Base-by-base conservation (phyloP, 2,797 vertebrate species). In the Odontamblyopus rebecca region DNA sequence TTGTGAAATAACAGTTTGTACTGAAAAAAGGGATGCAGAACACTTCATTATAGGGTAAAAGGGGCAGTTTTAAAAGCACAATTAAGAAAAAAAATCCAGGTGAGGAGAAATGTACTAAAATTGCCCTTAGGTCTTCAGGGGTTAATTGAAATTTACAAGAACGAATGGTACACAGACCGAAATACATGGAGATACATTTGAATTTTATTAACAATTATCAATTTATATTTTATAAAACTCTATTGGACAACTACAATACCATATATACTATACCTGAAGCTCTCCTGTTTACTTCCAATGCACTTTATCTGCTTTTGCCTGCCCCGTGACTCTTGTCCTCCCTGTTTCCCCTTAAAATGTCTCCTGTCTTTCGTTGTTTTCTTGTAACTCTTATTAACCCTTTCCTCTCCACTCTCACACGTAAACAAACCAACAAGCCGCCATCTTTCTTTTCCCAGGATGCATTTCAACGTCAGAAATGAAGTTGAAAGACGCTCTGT, bases 401-500 rank as follows among this genome's bases (percentile, higher is more conserved):
- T 71, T 30, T 27, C 12, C 27, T 38, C 48, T 75, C 77, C 82
- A 76, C 82, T 64, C 70, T 75, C 75, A 71, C 82, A 74, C 62
- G 71, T 15, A 32, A 82, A 73, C 50, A 75, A 82, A 82, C 72
- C 75, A 70, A 48, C 32, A 38, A 48, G n/a, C 61, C 35, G 19
- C 38, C 72, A 62, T 65, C 72, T 85, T 87, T 87, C 81, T 81
- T 69, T 78, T 79, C 70, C 77, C 70, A 72, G 75, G 48, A 32
- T 64, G 74, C 19, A 54, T 86, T 89, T 90, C 85, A 87, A 89
- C 86, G 73, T 91, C 86, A 79, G 66, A 76, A 75, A 0, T 82
- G 86, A 86, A 85, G 88, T 91, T 89, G 86, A 89, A 90, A 86
- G 83, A 79, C 74, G 85, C 82, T 71, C 76, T 87, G 78, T 83